Conservation (phyloP, 2,797 vertebrate species). For the Poliocrania exsul region DNA sequence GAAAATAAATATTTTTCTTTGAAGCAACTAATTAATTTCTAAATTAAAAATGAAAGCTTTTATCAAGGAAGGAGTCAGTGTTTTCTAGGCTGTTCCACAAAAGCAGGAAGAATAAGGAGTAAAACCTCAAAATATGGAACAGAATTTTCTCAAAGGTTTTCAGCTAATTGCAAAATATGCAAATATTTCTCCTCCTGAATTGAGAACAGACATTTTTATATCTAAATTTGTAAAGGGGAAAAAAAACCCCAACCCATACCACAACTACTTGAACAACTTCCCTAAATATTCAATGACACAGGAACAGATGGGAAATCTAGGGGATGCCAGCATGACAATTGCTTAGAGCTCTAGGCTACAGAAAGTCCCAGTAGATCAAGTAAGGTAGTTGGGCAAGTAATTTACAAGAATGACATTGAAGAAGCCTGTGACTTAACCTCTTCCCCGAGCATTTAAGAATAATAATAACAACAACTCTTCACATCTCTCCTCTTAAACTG, state of each 20-base stretch:
- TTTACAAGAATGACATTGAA: not conserved
- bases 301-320: not conserved
- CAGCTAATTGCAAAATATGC: not conserved
- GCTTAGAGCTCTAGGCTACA: not conserved
- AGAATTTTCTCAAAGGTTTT: not conserved
- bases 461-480: not conserved
- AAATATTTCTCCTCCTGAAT: not conserved
- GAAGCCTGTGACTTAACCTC: not conserved
- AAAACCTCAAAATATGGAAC: not conserved
- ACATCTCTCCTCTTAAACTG: not conserved
- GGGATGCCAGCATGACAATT: not conserved
- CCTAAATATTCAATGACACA: not conserved
- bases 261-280: not conserved
- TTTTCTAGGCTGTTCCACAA: not conserved
- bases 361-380: not conserved
- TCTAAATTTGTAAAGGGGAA: not conserved
- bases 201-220: not conserved
- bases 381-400: not conserved
- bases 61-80: not conserved
- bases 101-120: rapidly evolving
- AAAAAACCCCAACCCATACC: rapidly evolving
- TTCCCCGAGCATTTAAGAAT: not conserved
- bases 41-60: not conserved
- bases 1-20: not conserved
- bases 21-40: not conserved